Evolutionary conservation across 1,140 invertebrate genomes (phyloP), one percentile per base, ranked within the genome.

Genomic region (Lethocerus indicus): DNA sequence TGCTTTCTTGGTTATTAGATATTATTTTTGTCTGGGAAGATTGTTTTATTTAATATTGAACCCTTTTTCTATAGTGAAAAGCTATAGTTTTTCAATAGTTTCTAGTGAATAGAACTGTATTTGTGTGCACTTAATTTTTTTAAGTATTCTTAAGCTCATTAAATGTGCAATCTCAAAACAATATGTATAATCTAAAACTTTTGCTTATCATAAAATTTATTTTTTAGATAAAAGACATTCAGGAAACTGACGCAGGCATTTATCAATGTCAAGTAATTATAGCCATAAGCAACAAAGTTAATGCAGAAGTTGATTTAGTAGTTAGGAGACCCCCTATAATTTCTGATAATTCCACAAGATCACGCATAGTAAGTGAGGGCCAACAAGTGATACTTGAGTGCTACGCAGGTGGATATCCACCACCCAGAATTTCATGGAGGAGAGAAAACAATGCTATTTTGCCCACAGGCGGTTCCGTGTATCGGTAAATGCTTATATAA

Each of bases 391-490:
- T 78, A 57, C 72, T 93, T 62, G 79, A 89, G 62, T 93, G 89
- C 63, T 91, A 89, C 61, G 84, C 88, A 5, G 78, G 77, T 51
- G 88, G 86, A 16, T 86, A 78, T 64, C 87, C 87, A 14, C 61
- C 64, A 2, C 87, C 90, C 18, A 78, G 76, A 60, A 83, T 93
- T 52, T 88, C 84, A 12, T 94, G 89, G 89, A 73, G 87, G 54
- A 72, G 89, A 55, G 87, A 92, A 67, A 92, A 93, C 62, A 91
- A 92, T 67, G 87, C 86, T 39, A 81, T 93, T 54, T 67, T 94
- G 55, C 87, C 89, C 4, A 91, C 86, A 21, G 87, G 87, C 54
- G 82, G 81, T 36, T 84, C 82, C 1, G 81, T 85, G 56, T 82
- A 79, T 60, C 64, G 68, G 72, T 73, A 61, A 50, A 29, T 48